Base-by-base conservation (phyloP, 2,888 invertebrate genomes). In the Amitus sp. region DNA sequence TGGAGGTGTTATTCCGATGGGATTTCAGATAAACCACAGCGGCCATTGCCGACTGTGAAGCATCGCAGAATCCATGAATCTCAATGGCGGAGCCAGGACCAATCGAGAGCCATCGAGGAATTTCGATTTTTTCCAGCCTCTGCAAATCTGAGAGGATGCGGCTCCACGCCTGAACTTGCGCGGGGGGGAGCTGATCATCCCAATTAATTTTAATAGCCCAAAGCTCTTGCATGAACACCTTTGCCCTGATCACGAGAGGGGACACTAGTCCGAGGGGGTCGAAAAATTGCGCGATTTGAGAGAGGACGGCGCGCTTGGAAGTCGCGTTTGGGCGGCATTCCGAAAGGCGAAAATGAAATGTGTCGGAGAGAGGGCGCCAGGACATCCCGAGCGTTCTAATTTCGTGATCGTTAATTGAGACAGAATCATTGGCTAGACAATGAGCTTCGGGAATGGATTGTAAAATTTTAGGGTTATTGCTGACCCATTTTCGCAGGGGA, bases 341-440 rank as follows among this genome's bases (percentile, higher is more conserved):
- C 18, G 18, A n/a, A n/a, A 12, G 1, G 37, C 27, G 6, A 5
- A 2, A 10, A n/a, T n/a, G n/a, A n/a, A n/a, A n/a, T n/a, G n/a
- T 12, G n/a, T 2, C 13, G 2, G 1, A 37, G 13, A 1, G 46
- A 37, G 5, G 53, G 2, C 47, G 39, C 47, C 53, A 54, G n/a
- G 47, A 18, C 18, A 54, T 54, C 9, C 55, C 55, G 1, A 55
- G 37, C n/a, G n/a, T n/a, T n/a, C n/a, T n/a, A n/a, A n/a, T n/a
- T n/a, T n/a, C n/a, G n/a, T n/a, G n/a, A n/a, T n/a, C n/a, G n/a
- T n/a, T n/a, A n/a, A n/a, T n/a, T n/a, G n/a, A n/a, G n/a, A n/a
- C n/a, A n/a, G n/a, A n/a, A n/a, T n/a, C n/a, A n/a, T n/a, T n/a
- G n/a, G n/a, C n/a, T n/a, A n/a, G n/a, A n/a, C n/a, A n/a, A n/a